A percentile compares a stretch with the other conserved stretches of the same genome.
Conservation (phyloP, 2,888 invertebrate species). For the Blastobasis lacticolella region DNA sequence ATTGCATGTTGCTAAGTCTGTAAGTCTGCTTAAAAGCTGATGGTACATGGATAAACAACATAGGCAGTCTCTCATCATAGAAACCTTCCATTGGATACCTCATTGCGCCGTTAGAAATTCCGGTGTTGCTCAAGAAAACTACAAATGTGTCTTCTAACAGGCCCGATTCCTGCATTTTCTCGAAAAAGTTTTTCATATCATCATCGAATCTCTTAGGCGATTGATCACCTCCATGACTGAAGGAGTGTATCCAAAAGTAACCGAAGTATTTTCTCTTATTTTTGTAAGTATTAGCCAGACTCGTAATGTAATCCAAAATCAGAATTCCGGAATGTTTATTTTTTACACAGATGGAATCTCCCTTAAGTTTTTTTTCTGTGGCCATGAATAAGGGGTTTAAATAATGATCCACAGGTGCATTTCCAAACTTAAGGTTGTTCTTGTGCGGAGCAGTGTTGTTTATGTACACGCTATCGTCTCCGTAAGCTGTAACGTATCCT, state of each 20-base stretch:
- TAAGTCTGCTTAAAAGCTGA: not conserved
- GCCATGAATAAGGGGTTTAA: not conserved
- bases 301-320: not conserved
- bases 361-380: not conserved
- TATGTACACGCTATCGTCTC: not conserved
- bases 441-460: not conserved
- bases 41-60: not conserved
- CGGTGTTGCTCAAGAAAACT: not conserved
- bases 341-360: not conserved
- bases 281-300: not conserved
- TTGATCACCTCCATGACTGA: not conserved
- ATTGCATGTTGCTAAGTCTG: not conserved
- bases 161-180: not conserved
- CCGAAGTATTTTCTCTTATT: not conserved
- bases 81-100: not conserved
- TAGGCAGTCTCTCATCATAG: conserved; percentile 1
- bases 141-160: not conserved
- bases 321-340: not conserved
- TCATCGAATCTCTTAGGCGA: not conserved
- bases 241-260: not conserved
- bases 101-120: not conserved
- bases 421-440: not conserved
- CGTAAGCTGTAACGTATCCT: conserved; percentile 2
- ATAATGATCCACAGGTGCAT: not conserved
- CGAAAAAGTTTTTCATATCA: not conserved